phyloP scores from a whole-genome alignment of 2,113 vertebrate genomes.

The Turnix velox region DNA sequence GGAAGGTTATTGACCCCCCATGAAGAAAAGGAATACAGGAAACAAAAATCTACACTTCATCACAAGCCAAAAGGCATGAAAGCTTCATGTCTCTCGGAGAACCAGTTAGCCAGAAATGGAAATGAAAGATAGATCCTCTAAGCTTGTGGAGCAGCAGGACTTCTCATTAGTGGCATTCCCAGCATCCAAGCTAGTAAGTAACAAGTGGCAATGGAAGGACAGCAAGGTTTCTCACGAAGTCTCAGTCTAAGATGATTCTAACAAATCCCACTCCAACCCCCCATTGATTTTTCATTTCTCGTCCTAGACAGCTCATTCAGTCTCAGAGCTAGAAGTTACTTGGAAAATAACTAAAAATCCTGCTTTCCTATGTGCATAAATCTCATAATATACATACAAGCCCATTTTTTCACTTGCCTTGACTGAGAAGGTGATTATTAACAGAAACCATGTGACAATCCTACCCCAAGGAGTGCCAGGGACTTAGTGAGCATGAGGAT shows the following conservation, averaged over 20 bases:
- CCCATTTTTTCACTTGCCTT: not conserved
- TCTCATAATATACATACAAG: not conserved
- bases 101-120: not conserved
- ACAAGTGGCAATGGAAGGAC: not conserved
- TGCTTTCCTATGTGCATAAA: not conserved
- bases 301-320: not conserved
- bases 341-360: not conserved
- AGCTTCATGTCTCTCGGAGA: not conserved
- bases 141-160: not conserved
- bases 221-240: not conserved
- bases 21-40: not conserved
- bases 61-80: not conserved
- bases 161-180: not conserved
- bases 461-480: fast-evolving
- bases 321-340: not conserved
- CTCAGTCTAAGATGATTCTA: not conserved
- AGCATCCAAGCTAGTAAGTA: not conserved
- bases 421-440: not conserved
- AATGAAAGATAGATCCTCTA: not conserved
- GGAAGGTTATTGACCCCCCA: not conserved
- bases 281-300: not conserved
- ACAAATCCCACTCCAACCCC: not conserved
- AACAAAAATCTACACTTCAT: not conserved
- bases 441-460: not conserved
- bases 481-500: not conserved